phyloP scores from a whole-genome alignment of 1,140 invertebrate species.

The Drosophila sturtevanti region DNA sequence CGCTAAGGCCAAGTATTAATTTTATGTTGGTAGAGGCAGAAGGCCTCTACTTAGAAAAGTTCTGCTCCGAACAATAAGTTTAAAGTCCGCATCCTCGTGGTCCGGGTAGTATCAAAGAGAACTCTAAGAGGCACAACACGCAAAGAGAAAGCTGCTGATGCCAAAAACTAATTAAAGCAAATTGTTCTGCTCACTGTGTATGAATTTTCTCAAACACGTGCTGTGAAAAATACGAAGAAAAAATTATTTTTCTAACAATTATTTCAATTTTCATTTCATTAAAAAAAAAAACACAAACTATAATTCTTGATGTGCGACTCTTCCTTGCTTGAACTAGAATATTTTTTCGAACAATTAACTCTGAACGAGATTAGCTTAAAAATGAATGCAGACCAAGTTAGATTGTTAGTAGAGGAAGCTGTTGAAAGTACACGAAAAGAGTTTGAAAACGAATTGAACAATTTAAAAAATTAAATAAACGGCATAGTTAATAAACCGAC shows the following conservation, averaged over 20 bases:
- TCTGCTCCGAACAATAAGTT: no score
- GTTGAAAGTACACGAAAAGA: background rate
- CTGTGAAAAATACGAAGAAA: background rate
- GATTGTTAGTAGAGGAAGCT: background rate
- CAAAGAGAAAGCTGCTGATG: no score
- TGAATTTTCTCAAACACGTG: background rate
- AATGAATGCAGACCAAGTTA: background rate
- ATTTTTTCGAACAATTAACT: background rate
- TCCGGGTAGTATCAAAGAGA: no score
- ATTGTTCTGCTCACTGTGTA: background rate
- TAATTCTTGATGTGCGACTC: background rate
- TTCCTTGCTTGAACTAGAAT: background rate
- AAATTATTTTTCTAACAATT: background rate
- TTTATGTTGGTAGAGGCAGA: no score
- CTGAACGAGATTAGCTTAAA: background rate
- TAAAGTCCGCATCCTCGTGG: no score
- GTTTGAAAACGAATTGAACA: conserved; percentile 8
- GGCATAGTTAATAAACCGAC: no score
- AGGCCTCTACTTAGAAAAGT: no score
- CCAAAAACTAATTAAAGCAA: no score
- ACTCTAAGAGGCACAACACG: no score
- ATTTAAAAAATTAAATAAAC: background rate
- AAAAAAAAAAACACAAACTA: background rate
- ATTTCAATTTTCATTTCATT: background rate
- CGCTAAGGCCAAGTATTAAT: no score